Evolutionary conservation across 2,888 invertebrate genomes (phyloP).

Genomic region (Chymomyza procnemis): DNA sequence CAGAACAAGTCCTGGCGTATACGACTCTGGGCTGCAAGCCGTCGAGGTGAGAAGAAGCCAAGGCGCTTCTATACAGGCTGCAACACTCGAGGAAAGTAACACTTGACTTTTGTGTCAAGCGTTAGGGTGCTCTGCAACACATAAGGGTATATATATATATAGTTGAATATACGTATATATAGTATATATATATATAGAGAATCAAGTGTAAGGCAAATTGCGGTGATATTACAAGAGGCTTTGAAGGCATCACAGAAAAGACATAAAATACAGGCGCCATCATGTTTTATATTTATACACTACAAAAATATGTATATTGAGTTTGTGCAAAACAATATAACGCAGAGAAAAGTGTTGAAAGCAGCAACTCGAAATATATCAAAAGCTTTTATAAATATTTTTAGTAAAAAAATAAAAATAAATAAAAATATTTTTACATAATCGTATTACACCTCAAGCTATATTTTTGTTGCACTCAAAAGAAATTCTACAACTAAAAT

Average conservation of each 20-base stretch:
- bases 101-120: slow-evolving; percentile 71
- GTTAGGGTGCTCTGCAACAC: slow-evolving; percentile 14
- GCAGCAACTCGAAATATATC: too few relatives aligned
- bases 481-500: too few relatives aligned
- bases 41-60: slow-evolving; percentile 4
- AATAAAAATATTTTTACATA: too few relatives aligned
- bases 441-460: too few relatives aligned
- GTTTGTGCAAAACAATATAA: too few relatives aligned
- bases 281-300: slow-evolving; percentile 23
- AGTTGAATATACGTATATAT: slow-evolving; percentile 15
- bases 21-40: neutral
- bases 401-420: too few relatives aligned
- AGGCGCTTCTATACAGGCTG: slow-evolving; percentile 40
- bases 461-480: too few relatives aligned
- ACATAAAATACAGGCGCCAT: slow-evolving; percentile 37
- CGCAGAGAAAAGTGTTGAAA: too few relatives aligned
- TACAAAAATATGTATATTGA: too few relatives aligned
- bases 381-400: too few relatives aligned
- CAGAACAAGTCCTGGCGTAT: slow-evolving; percentile 29
- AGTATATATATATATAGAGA: slow-evolving; percentile 22
- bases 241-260: slow-evolving; percentile 15
- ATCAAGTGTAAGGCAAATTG: slow-evolving; percentile 31
- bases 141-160: slow-evolving; percentile 5
- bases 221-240: slow-evolving; percentile 38
- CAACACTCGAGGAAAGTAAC: slow-evolving; percentile 61